Percentiles rank a stretch among this genome's conserved stretches.
phyloP scores from a whole-genome alignment of 2,797 vertebrate genomes.

The Argentina silus region DNA sequence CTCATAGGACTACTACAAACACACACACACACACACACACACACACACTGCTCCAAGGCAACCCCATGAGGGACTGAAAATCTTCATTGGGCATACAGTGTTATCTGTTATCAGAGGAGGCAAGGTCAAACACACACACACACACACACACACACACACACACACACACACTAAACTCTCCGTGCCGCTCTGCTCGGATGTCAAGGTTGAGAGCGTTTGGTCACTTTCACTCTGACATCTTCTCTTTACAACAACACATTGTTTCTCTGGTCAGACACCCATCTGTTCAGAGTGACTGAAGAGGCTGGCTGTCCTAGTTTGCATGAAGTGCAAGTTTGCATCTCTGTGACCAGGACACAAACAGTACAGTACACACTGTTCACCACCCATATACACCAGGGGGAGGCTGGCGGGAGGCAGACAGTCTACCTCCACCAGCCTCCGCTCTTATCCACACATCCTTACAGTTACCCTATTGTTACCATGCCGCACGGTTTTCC shows the following conservation, averaged over 20 bases:
- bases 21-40: slow-evolving; percentile 34
- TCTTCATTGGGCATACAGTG: slow-evolving; percentile 51
- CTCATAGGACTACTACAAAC: slow-evolving; percentile 33
- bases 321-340: no score
- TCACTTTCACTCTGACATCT: neutral
- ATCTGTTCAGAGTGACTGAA: no score
- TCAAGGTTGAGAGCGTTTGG: neutral
- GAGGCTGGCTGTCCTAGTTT: no score
- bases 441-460: no score
- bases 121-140: slow-evolving; percentile 62
- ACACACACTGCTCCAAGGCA: neutral
- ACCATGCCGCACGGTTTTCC: no score
- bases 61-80: slow-evolving; percentile 7
- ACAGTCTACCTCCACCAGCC: no score
- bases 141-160: neutral
- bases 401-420: no score
- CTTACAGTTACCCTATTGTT: no score
- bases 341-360: neutral
- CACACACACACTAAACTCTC: slow-evolving; percentile 44
- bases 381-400: no score
- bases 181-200: neutral
- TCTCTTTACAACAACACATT: no score
- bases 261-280: no score
- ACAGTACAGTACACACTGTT: neutral
- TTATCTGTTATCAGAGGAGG: slow-evolving; percentile 64